A percentile compares a stretch with the other conserved stretches of the same genome.
Conservation (phyloP, 2,113 vertebrate genomes). For the Pavo muticus region DNA sequence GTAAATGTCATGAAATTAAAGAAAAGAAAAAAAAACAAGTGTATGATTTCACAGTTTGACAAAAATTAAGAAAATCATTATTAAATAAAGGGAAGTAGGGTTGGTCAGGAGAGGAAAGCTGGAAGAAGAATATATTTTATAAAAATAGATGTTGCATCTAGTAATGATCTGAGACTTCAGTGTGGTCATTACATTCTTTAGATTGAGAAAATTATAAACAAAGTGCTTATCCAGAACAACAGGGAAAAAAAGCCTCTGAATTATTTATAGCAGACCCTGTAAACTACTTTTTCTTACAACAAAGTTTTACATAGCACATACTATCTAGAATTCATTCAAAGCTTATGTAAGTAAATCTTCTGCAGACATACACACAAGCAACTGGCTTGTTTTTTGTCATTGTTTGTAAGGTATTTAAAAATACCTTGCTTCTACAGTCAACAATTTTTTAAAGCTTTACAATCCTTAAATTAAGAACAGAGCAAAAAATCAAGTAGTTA, state of each 20-base stretch:
- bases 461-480: not conserved
- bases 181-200: not conserved
- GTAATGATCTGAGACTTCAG: not conserved
- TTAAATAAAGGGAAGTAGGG: not conserved
- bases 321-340: not conserved
- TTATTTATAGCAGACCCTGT: not conserved
- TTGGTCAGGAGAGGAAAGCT: not conserved
- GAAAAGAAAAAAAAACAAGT: not conserved
- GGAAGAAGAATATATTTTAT: not conserved
- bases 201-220: not conserved
- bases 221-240: rapidly evolving
- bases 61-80: not conserved
- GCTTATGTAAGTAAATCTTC: not conserved
- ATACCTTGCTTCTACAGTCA: not conserved
- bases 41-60: not conserved
- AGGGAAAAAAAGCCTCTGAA: not conserved
- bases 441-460: not conserved
- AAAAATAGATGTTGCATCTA: not conserved
- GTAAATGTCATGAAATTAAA: not conserved
- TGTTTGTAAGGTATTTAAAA: not conserved
- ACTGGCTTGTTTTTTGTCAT: not conserved
- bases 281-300: not conserved
- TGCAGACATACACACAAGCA: not conserved
- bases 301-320: not conserved
- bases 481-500: not conserved